Percentiles rank a stretch among this genome's conserved stretches.
phyloP scores from a whole-genome alignment of 2,888 invertebrate species.

The Synanthedon formicaeformis region DNA sequence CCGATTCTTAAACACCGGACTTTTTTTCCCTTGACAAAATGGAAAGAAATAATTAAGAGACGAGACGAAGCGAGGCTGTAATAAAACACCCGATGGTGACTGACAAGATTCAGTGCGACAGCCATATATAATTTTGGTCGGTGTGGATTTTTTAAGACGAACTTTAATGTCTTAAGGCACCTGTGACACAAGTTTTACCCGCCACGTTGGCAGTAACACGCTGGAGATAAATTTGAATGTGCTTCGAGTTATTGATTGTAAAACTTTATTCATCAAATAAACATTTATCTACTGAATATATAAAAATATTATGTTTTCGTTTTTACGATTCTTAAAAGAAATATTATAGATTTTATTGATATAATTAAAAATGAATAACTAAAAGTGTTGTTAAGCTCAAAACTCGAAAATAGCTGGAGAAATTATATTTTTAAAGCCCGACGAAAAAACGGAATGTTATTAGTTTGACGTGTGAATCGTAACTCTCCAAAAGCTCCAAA shows the following conservation, averaged over 20 bases:
- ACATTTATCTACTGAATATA: too few relatives aligned
- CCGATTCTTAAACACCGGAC: constrained; percentile 46
- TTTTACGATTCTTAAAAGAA: too few relatives aligned
- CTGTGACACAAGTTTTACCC: constrained; percentile 20
- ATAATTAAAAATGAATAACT: too few relatives aligned
- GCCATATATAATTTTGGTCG: constrained; percentile 25
- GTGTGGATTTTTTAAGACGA: constrained; percentile 26
- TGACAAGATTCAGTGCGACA: constrained; percentile 39
- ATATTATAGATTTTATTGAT: too few relatives aligned
- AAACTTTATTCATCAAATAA: not conserved
- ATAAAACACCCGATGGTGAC: constrained; percentile 58
- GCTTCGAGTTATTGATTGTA: not conserved
- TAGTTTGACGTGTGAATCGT: too few relatives aligned
- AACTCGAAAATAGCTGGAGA: too few relatives aligned
- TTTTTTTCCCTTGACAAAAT: constrained; percentile 45
- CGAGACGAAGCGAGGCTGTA: constrained; percentile 49
- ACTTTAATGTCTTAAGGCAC: constrained; percentile 38
- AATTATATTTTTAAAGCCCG: too few relatives aligned
- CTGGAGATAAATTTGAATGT: not conserved
- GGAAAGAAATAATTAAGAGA: constrained; percentile 61
- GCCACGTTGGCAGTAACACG: not conserved
- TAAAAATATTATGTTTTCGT: too few relatives aligned
- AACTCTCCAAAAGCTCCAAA: too few relatives aligned
- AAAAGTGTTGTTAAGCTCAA: too few relatives aligned
- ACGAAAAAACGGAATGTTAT: too few relatives aligned